phyloP scores from a whole-genome alignment of 2,113 vertebrate genomes.

The Esox niger region DNA sequence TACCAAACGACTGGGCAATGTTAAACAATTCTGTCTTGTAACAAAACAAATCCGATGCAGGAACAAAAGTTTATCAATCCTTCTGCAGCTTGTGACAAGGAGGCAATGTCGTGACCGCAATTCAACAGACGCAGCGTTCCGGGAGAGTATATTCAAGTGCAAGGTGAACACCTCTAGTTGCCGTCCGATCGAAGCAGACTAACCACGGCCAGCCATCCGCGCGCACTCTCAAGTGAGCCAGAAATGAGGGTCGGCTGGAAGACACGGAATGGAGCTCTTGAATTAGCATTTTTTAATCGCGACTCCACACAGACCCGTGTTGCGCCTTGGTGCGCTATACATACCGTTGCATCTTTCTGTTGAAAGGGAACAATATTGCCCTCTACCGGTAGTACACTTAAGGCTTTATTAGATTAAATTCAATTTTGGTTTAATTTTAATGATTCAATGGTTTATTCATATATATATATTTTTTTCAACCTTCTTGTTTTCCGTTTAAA shows the following conservation, averaged over 20 bases:
- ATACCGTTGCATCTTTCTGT: constrained; percentile 9
- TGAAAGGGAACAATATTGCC: neutral
- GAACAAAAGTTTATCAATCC: neutral
- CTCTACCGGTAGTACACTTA: neutral
- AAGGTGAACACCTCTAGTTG: constrained; percentile 1
- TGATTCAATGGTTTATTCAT: too few species aligned
- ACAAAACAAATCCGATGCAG: neutral
- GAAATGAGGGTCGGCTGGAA: constrained; percentile 5
- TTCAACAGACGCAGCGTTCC: neutral
- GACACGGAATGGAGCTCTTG: constrained; percentile 2
- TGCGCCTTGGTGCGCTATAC: neutral
- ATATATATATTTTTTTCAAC: too few species aligned
- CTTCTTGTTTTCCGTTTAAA: too few species aligned
- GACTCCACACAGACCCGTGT: neutral
- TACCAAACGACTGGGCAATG: too few species aligned
- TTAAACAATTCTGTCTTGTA: too few species aligned
- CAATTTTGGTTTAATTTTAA: too few species aligned
- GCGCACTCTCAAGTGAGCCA: neutral
- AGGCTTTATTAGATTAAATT: too few species aligned
- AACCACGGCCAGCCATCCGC: neutral
- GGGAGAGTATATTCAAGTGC: neutral
- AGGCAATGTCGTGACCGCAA: neutral
- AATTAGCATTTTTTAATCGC: neutral
- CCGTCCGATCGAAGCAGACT: constrained; percentile 7
- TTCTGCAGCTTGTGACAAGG: neutral